Evolutionary conservation across 1,140 invertebrate species (phyloP).

Genomic region (Fopius arisanus): DNA sequence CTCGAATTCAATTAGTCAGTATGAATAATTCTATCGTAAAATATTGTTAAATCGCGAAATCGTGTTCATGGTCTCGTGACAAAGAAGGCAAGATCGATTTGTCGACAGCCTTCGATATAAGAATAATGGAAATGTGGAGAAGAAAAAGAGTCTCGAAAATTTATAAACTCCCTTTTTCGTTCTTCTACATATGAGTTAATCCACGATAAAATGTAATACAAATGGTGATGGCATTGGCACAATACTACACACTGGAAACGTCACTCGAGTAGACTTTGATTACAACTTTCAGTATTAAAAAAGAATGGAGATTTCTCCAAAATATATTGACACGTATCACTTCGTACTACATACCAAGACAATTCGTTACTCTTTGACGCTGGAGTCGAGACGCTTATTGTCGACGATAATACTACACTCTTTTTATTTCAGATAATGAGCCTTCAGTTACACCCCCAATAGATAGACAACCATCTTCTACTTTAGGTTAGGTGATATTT

Average conservation of each 20-base stretch:
- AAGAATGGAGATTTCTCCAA: background rate
- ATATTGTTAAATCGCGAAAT: too few relatives aligned
- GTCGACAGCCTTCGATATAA: background rate
- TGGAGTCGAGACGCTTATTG: background rate
- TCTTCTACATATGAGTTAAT: slow-evolving; percentile 11
- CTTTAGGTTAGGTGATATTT: slow-evolving; percentile 47
- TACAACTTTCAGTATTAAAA: background rate
- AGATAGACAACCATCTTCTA: slow-evolving; percentile 48
- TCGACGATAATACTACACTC: background rate
- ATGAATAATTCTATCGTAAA: too few relatives aligned
- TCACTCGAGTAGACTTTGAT: background rate
- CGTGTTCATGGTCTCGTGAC: background rate
- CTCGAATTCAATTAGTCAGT: too few relatives aligned
- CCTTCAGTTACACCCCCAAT: slow-evolving; percentile 39
- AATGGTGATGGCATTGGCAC: background rate
- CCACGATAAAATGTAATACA: background rate
- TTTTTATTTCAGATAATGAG: background rate
- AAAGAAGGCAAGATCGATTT: background rate
- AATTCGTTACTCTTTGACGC: background rate
- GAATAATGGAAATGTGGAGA: background rate
- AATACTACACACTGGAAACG: background rate
- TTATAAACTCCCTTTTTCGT: background rate
- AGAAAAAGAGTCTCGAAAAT: background rate
- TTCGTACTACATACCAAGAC: background rate
- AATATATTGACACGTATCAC: background rate